Conservation (phyloP, 1,140 invertebrate genomes). For the Wasmannia auropunctata region DNA sequence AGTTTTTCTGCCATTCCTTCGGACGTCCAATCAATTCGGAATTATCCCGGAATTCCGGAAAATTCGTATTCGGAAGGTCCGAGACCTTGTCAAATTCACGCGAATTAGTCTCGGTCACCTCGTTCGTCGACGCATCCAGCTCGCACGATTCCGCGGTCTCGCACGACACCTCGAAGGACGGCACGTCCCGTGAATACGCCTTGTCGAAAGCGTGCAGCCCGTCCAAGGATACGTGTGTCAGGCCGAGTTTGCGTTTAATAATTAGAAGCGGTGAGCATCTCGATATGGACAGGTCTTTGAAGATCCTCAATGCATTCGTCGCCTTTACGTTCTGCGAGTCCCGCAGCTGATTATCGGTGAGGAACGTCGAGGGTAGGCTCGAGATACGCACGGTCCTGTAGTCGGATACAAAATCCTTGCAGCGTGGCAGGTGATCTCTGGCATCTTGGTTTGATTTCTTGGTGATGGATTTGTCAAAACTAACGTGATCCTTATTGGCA, state of each 20-base stretch:
- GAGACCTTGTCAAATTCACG: conserved; percentile 1
- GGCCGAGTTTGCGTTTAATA: conserved; percentile 46
- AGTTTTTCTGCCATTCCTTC: conserved; percentile 71
- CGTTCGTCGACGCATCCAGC: not conserved
- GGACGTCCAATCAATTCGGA: not conserved
- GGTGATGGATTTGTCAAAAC: conserved; percentile 85
- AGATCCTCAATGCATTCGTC: not conserved
- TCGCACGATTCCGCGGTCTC: not conserved
- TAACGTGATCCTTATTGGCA: conserved; percentile 83
- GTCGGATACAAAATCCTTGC: conserved; percentile 36
- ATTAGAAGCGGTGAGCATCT: conserved; percentile 28
- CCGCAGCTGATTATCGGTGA: not conserved
- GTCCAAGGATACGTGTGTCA: conserved; percentile 35
- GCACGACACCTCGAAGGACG: not conserved
- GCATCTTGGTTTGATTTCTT: conserved; percentile 39
- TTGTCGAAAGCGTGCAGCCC: conserved; percentile 35
- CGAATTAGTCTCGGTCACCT: not conserved
- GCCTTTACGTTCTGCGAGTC: not conserved
- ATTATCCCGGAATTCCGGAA: too few species aligned
- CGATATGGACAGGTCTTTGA: conserved; percentile 31
- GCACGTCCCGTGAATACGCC: not conserved
- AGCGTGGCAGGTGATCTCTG: conserved; percentile 10
- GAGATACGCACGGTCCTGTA: conserved; percentile 33
- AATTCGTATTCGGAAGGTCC: too few species aligned
- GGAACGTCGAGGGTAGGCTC: conserved; percentile 1